Evolutionary conservation across 2,797 vertebrate genomes (phyloP), one percentile per base, ranked within the genome.

Genomic region (Urophycis tenuis): DNA sequence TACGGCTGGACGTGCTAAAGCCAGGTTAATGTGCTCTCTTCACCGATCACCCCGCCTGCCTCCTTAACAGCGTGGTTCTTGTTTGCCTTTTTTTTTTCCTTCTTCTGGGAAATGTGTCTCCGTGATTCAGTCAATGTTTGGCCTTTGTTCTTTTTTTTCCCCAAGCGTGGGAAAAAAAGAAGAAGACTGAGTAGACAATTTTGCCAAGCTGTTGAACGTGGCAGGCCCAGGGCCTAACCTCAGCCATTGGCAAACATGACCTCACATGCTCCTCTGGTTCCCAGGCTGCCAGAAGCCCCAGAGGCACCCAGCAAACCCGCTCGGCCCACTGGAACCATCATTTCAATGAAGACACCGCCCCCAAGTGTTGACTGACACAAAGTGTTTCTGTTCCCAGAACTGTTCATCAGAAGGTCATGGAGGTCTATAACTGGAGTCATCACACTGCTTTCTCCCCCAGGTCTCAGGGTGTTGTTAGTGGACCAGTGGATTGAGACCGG

Each of bases 401-500:
- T n/a, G 10, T 29, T 67, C 29, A 60, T 25, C 22, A 53, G 53
- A n/a, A 53, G 53, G 53, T 60, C 19, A 25, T 45, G 5, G 53
- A 60, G n/a, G n/a, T 60, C 22, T 41, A 41, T 14, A 14, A 7
- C 32, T 15, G 17, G 3, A 33, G 29, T 6, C 14, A 71, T 15
- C 6, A 32, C 32, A 22, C 33, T 8, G 0, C 3, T 33, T 17
- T 35, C n/a, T 49, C 17, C 53, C 3, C 34, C 80, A 96, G 96
- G 95, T 45, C 33, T 93, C 72, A 92, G 81, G n/a, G 84, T 97
- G 76, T 81, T 97, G 41, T 75, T 97, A 1, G 94, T 96, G 85
- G 95, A 97, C 87, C 95, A 96, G 87, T 96, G 96, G 96, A 91
- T 97, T 3, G 95, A 96, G 85, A 96, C 95, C 0, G 95, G 95